phyloP scores from a whole-genome alignment of 2,888 invertebrate species.

The Cerceris ruficornis region DNA sequence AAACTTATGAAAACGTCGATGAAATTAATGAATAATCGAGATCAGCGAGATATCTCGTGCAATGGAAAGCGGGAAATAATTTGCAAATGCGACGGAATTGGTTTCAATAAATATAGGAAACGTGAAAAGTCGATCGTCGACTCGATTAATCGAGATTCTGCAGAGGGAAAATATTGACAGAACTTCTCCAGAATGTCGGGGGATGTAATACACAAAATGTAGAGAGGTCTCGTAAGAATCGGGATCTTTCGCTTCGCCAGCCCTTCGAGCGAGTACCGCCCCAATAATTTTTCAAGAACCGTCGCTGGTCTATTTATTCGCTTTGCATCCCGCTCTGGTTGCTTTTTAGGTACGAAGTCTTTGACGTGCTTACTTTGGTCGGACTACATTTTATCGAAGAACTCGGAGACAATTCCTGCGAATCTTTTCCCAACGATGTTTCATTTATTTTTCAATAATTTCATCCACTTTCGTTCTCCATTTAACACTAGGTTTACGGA shows the following conservation, averaged over 20 bases:
- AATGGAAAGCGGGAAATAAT: neutral
- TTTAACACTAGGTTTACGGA: no score
- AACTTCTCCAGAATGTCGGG: neutral
- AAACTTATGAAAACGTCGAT: no score
- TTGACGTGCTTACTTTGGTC: neutral
- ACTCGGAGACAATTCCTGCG: neutral
- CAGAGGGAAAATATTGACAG: neutral
- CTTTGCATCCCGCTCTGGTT: conserved; percentile 9
- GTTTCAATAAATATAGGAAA: no score
- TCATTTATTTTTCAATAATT: no score
- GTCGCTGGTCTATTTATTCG: neutral
- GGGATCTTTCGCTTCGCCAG: conserved; percentile 11
- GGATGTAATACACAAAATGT: neutral
- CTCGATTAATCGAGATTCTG: neutral
- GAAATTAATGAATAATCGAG: neutral
- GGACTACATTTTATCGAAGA: neutral
- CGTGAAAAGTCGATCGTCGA: no score
- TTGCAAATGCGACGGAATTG: no score
- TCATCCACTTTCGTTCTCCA: no score
- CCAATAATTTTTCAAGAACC: conserved; percentile 25
- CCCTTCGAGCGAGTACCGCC: conserved; percentile 9
- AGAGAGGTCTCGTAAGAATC: neutral
- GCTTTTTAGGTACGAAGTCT: conserved; percentile 2
- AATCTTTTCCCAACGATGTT: no score
- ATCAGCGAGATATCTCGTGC: neutral